Base-by-base conservation (phyloP, 1,140 invertebrate genomes). In the Nephotettix cincticeps region DNA sequence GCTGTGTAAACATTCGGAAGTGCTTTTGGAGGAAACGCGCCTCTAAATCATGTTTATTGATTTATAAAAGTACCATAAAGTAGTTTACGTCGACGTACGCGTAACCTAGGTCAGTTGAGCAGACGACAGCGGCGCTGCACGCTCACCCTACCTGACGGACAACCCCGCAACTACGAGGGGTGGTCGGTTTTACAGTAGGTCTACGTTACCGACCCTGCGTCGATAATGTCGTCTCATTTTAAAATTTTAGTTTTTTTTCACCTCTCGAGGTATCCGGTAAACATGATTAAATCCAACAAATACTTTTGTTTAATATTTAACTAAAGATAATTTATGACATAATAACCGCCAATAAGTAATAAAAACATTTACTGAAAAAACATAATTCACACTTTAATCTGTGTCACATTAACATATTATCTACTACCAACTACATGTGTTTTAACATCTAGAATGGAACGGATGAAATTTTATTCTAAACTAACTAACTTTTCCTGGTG, bases 1-100 rank as follows among this genome's bases (percentile, higher is more conserved):
- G 21, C 6, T 6, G 47, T 51, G 19, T 51, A 51, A 51, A 51
- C 47, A 51, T 51, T 51, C 19, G 19, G 4, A 19, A n/a, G 47
- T 51, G n/a, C 47, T 51, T 51, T 51, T 51, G 47, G 47, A n/a
- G 4, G 47, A n/a, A 51, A 51, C 19, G 47, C 19, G 14, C 47
- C 19, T n/a, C 19, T 51, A 51, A 51, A 51, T 61, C 56, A 61
- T 29, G 56, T 61, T 61, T 61, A 61, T 61, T 61, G 56, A 61
- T 61, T 61, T 61, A 40, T 65, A 65, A 65, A 65, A 65, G n/a
- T 36, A 30, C 36, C 29, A 40, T 65, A 65, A 36, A 61, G n/a
- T 27, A 4, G 29, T 65, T 40, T 32, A 19, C 29, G 63, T 30
- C 13, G 14, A 65, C 63, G 36, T 30, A 6, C 13, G 3, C 29